Percentiles rank a stretch among this genome's conserved stretches.
phyloP scores from a whole-genome alignment of 2,113 vertebrate genomes.

The Cardinalis cardinalis region DNA sequence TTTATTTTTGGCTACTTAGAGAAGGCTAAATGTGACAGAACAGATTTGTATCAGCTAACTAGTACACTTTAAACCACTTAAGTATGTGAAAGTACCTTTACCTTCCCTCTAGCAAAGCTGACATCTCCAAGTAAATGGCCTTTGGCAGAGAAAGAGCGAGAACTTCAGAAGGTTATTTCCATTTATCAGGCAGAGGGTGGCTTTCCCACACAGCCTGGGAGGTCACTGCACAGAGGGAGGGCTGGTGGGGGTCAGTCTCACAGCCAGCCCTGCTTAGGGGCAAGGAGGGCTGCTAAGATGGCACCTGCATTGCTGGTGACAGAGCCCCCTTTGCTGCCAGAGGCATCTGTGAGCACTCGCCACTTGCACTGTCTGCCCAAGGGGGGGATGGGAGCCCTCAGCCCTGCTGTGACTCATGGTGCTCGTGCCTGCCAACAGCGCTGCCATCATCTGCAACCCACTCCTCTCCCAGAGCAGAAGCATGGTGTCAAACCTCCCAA shows the following conservation, averaged over 20 bases:
- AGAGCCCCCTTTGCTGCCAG: not conserved
- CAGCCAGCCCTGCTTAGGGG: not conserved
- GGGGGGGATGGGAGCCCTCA: not conserved
- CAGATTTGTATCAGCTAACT: not conserved
- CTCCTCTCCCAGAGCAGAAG: not conserved
- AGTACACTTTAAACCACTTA: not conserved
- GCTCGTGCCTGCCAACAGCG: not conserved
- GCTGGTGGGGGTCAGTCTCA: not conserved
- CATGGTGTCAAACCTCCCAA: not conserved
- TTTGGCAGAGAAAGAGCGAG: not conserved
- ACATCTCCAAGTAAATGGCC: not conserved
- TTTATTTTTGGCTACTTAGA: not conserved
- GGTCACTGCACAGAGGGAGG: not conserved
- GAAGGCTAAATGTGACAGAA: not conserved
- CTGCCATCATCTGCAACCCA: rapidly evolving
- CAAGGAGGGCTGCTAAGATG: not conserved
- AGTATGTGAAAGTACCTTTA: not conserved
- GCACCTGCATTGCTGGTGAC: not conserved
- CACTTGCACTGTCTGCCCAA: not conserved
- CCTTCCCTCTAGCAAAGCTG: not conserved
- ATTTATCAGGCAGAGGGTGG: not conserved
- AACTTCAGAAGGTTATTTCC: not conserved
- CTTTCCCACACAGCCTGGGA: not conserved
- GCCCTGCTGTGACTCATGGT: rapidly evolving
- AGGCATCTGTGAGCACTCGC: rapidly evolving